These are phyloP conservation scores for Coreius guichenoti DNA, from an alignment of 2,797 vertebrate genomes.

Conservation along the genomic window DNA sequence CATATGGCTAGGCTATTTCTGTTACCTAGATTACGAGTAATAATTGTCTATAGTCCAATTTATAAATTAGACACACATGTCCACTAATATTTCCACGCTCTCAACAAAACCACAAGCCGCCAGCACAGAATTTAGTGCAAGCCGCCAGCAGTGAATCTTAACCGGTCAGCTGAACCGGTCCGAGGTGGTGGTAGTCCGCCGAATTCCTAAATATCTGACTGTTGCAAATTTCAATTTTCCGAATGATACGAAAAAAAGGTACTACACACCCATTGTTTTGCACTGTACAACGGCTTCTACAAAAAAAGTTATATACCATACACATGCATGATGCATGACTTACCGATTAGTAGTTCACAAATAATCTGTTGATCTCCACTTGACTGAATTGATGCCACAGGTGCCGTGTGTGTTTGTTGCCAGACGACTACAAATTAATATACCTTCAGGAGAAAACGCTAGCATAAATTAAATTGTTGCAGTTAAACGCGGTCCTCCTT, in stretches of 20 bases:
- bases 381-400: slow-evolving; percentile 1
- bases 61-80: neutral
- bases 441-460: neutral
- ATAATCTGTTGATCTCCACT: slow-evolving; percentile 1
- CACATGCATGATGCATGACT: slow-evolving; percentile 17
- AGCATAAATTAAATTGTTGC: neutral
- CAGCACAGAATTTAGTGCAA: neutral
- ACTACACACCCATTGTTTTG: neutral
- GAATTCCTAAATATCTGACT: no score
- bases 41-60: no score
- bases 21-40: neutral
- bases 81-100: neutral
- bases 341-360: slow-evolving; percentile 18
- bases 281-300: neutral
- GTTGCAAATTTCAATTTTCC: neutral
- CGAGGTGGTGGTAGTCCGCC: neutral
- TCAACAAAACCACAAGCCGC: neutral
- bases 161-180: neutral
- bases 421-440: neutral
- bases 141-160: neutral
- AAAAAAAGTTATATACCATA: neutral
- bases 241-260: neutral
- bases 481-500: neutral
- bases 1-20: neutral
- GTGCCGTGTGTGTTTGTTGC: neutral